Evolutionary conservation across 2,113 vertebrate genomes (phyloP).

Genomic region (Drymodes brunneopygia): DNA sequence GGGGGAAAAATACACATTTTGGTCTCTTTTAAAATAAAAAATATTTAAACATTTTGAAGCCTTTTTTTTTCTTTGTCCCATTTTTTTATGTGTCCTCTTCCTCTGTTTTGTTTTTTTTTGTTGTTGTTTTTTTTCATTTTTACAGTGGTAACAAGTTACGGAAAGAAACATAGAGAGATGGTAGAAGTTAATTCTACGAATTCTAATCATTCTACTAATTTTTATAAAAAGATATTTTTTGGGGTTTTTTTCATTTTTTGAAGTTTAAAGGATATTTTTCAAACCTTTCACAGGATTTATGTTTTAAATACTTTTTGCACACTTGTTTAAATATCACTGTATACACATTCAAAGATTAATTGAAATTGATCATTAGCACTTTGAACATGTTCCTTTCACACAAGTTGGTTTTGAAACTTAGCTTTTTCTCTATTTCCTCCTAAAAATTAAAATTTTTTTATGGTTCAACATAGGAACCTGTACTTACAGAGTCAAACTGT

Average conservation of each 20-base stretch:
- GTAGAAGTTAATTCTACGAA: not conserved
- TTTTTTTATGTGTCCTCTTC: not conserved
- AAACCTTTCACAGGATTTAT: not conserved
- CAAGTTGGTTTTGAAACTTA: not conserved
- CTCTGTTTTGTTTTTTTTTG: too few relatives aligned
- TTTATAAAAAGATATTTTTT: not conserved
- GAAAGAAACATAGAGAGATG: not conserved
- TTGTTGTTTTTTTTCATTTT: not conserved
- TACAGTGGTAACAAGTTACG: not conserved
- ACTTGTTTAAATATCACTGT: not conserved
- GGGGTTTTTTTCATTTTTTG: not conserved
- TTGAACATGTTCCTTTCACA: not conserved
- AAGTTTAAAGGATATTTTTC: not conserved
- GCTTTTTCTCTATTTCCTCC: not conserved
- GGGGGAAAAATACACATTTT: not conserved
- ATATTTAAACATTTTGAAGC: not conserved
- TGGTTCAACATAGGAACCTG: not conserved
- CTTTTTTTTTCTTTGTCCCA: accelerated
- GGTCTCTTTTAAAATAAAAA: not conserved
- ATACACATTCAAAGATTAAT: not conserved
- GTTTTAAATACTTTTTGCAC: not conserved
- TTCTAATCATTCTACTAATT: not conserved
- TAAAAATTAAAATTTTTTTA: accelerated
- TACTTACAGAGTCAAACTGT: not conserved
- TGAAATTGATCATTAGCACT: not conserved